phyloP scores from a whole-genome alignment of 1,140 invertebrate species.

The Spodoptera litura region DNA sequence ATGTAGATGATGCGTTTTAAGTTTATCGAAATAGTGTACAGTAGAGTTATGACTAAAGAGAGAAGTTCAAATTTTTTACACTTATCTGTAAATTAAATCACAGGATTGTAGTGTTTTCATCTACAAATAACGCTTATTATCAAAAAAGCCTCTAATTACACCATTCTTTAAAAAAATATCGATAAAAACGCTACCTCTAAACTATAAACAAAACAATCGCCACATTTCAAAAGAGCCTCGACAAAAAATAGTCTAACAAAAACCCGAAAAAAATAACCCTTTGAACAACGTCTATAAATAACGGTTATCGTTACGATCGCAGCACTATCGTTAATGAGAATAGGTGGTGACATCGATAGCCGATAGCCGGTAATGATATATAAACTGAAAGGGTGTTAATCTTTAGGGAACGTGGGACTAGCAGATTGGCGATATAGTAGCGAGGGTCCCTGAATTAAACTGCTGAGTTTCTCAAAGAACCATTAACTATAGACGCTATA shows the following conservation, averaged over 20 bases:
- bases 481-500: neutral
- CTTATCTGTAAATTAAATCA: too few species aligned
- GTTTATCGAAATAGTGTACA: too few species aligned
- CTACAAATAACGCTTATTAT: too few species aligned
- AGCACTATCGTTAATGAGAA: conserved; percentile 44
- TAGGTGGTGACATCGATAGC: conserved; percentile 42
- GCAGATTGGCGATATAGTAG: conserved; percentile 26
- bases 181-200: too few species aligned
- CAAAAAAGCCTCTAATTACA: too few species aligned
- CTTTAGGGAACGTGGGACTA: conserved; percentile 6
- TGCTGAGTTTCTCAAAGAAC: conserved; percentile 14
- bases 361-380: conserved; percentile 42
- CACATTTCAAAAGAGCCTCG: neutral
- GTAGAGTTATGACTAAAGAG: too few species aligned
- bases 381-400: conserved; percentile 41
- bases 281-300: conserved; percentile 38
- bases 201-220: neutral
- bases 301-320: conserved; percentile 28
- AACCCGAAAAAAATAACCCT: conserved; percentile 12
- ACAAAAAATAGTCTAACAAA: neutral
- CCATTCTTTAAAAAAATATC: too few species aligned
- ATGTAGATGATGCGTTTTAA: too few species aligned
- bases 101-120: too few species aligned
- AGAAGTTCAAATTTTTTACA: too few species aligned
- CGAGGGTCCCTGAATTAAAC: neutral